phyloP scores from a whole-genome alignment of 1,140 invertebrate genomes.

The Manduca sexta region DNA sequence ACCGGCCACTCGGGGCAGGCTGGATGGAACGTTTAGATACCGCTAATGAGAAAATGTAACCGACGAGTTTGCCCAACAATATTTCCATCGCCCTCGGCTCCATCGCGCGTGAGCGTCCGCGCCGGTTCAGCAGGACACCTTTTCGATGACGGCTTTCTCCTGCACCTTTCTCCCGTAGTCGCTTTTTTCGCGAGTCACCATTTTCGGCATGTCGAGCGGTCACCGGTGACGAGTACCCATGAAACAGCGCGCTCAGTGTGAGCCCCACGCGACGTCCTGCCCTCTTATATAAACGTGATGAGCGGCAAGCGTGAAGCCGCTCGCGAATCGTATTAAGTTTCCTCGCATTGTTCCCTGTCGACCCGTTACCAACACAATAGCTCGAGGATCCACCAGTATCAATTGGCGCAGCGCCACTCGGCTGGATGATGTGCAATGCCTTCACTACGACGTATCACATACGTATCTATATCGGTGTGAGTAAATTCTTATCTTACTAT shows the following conservation, averaged over 20 bases:
- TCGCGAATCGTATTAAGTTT: slow-evolving; percentile 3
- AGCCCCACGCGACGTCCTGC: neutral
- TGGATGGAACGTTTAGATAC: slow-evolving; percentile 3
- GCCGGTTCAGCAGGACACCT: slow-evolving; percentile 19
- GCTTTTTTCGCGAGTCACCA: slow-evolving; percentile 32
- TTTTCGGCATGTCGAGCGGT: slow-evolving; percentile 7
- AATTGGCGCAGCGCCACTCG: neutral
- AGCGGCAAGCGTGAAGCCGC: slow-evolving; percentile 3
- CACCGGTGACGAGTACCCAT: slow-evolving; percentile 10
- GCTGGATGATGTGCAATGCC: neutral
- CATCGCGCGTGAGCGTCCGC: neutral
- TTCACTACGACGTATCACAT: neutral
- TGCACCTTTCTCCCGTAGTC: slow-evolving; percentile 40
- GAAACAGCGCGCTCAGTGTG: slow-evolving; percentile 8
- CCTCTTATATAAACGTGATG: slow-evolving; percentile 10
- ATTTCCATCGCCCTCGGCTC: neutral
- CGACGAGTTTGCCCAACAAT: slow-evolving; percentile 5
- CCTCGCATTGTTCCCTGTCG: slow-evolving; percentile 1
- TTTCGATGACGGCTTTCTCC: slow-evolving; percentile 40
- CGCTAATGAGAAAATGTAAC: neutral
- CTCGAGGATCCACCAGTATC: neutral
- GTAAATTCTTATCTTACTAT: no score
- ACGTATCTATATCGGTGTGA: no score
- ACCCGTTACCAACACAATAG: slow-evolving; percentile 1
- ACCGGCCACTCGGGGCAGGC: neutral